Conservation (phyloP, 2,113 vertebrate species). For the Podilymbus podiceps region DNA sequence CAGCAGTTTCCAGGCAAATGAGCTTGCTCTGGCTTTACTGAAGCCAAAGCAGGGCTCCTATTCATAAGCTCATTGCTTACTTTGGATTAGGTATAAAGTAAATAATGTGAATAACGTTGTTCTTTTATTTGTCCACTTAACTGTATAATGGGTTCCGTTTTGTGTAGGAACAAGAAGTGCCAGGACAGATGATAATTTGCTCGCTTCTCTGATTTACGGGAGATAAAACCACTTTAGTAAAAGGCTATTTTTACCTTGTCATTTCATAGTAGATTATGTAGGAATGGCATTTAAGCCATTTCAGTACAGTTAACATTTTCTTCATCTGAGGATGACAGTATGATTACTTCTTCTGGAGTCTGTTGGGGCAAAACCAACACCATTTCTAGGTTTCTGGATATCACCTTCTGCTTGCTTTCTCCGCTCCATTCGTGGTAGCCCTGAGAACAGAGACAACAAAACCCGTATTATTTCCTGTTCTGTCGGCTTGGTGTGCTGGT, state of each 20-base stretch:
- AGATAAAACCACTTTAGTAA: background rate
- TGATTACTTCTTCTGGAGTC: background rate
- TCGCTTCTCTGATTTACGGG: background rate
- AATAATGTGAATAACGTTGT: background rate
- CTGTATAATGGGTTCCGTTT: background rate
- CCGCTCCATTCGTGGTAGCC: background rate
- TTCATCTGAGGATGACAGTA: background rate
- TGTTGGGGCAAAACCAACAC: background rate
- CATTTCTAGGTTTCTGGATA: background rate
- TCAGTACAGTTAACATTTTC: background rate
- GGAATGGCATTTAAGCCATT: background rate
- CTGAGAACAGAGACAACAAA: background rate
- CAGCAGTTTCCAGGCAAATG: background rate
- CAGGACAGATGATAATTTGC: background rate
- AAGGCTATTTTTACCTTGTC: background rate
- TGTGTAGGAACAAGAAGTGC: background rate
- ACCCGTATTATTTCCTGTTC: background rate
- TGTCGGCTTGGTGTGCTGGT: background rate
- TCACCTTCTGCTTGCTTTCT: background rate
- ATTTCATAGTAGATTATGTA: background rate
- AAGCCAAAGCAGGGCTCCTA: background rate
- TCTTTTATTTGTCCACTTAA: constrained; percentile 1
- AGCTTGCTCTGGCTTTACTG: background rate
- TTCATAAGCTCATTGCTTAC: constrained; percentile 6
- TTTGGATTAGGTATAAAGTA: constrained; percentile 25